Evolutionary conservation across 2,797 vertebrate species (phyloP).

Genomic region (Anguilla megastoma): DNA sequence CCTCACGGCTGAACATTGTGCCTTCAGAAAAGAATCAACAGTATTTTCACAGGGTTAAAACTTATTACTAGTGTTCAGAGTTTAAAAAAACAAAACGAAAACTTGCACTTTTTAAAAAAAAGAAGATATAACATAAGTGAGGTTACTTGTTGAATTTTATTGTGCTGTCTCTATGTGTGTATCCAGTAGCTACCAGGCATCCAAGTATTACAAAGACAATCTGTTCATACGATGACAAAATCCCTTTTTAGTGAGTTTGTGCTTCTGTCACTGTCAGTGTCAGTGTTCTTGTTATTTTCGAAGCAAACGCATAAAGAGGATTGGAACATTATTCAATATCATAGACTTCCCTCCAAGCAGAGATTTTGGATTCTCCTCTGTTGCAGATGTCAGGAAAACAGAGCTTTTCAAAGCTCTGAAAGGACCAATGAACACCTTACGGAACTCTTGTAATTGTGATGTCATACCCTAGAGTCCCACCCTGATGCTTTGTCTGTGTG

Average conservation of each 20-base stretch:
- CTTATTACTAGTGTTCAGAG: slow-evolving; percentile 55
- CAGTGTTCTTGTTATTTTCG: slow-evolving; percentile 32
- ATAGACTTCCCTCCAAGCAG: slow-evolving; percentile 41
- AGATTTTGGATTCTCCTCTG: slow-evolving; percentile 41
- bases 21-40: slow-evolving; percentile 65
- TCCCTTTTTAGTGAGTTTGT: slow-evolving; percentile 28
- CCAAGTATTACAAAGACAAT: slow-evolving; percentile 64
- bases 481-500: background rate
- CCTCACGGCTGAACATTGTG: slow-evolving; percentile 72
- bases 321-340: background rate
- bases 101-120: slow-evolving; percentile 58
- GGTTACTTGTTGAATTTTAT: slow-evolving; percentile 43
- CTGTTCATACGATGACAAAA: slow-evolving; percentile 53
- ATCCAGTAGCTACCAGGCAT: slow-evolving; percentile 55
- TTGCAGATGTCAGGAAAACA: background rate
- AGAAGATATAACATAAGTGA: slow-evolving; percentile 43
- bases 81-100: slow-evolving; percentile 38
- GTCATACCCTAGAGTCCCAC: background rate
- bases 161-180: slow-evolving; percentile 29
- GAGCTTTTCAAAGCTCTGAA: background rate
- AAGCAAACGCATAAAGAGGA: slow-evolving; percentile 18
- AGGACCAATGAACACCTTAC: slow-evolving; percentile 1
- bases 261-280: slow-evolving; percentile 34
- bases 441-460: background rate
- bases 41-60: slow-evolving; percentile 68